Base-by-base conservation (phyloP, 64 coral and sea anemone species). In the Pachyseris speciosa region DNA sequence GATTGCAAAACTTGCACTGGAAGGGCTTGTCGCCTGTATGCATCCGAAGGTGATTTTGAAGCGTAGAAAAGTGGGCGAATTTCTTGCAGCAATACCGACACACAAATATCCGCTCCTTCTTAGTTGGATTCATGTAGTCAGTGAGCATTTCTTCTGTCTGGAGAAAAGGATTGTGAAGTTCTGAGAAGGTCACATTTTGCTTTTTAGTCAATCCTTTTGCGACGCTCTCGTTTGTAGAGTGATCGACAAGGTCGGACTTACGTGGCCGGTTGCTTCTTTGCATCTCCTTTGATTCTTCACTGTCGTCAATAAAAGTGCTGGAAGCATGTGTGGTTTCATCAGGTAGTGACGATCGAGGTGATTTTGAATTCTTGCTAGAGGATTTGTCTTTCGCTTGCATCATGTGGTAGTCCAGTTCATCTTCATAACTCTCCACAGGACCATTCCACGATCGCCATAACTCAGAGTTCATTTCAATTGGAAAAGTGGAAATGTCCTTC, bases 21-120 rank as follows among this genome's bases (percentile, higher is more conserved):
- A 91, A 91, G 2, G 89, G 89, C 15, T 91, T 91, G 17, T 91
- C 78, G 4, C 89, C 89, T 68, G 89, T 91, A 20, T 91, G 89
- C 13, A 79, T 91, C 16, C 89, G 41, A 25, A 84, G 34, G 51
- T 91, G 89, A 63, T 91, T 91, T 58, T 91, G 80, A 10, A 91
- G 57, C 8, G 78, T 91, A 8, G 89, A 91, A 9, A 91, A 83
- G 26, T 91, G 89, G 7, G 89, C 81, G 26, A 91, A 91, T 53
- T 68, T 81, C 19, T 81, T 57, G 26, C 79, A 59, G 30, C 89
- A 91, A n/a, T 57, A 77, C 11, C 37, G 64, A 37, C 89, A 91
- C 38, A 75, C 15, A 10, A 80, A 80, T 25, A 15, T 80, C 39
- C 53, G 59, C 40, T 80, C 77, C 32, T 80, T 80, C 32, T 39